Conservation (phyloP, 1,140 invertebrate genomes). For the Polypedilum vanderplanki region DNA sequence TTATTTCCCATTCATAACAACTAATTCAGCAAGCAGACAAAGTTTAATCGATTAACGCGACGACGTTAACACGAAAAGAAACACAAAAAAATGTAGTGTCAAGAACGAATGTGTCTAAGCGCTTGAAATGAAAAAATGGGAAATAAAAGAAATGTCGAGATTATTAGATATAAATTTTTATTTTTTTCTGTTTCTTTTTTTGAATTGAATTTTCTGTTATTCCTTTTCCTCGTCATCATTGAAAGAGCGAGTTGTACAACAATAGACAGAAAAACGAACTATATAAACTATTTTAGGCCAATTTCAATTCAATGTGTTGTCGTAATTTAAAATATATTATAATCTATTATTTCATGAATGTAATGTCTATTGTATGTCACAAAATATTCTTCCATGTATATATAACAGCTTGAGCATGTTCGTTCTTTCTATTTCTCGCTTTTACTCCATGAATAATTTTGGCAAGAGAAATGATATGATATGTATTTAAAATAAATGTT, state of each 20-base stretch:
- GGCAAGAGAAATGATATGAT: constrained; percentile 1
- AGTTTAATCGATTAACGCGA: constrained; percentile 13
- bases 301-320: constrained; percentile 13
- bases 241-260: too few species aligned
- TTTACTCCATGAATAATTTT: not conserved
- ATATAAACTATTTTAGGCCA: not conserved
- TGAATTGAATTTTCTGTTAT: too few species aligned
- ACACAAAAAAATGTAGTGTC: not conserved
- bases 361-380: constrained; percentile 18
- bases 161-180: too few species aligned
- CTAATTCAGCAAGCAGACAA: not conserved
- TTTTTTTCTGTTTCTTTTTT: too few species aligned
- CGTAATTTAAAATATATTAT: constrained; percentile 15
- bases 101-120: too few species aligned
- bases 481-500: not conserved
- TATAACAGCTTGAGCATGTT: too few species aligned
- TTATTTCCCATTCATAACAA: constrained; percentile 7
- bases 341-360: not conserved
- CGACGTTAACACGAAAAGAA: not conserved
- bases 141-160: not conserved
- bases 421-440: too few species aligned
- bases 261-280: too few species aligned
- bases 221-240: too few species aligned
- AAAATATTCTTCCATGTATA: not conserved
- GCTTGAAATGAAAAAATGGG: not conserved